Evolutionary conservation across 2,113 vertebrate genomes (phyloP).

Genomic region (Aegithalos caudatus): DNA sequence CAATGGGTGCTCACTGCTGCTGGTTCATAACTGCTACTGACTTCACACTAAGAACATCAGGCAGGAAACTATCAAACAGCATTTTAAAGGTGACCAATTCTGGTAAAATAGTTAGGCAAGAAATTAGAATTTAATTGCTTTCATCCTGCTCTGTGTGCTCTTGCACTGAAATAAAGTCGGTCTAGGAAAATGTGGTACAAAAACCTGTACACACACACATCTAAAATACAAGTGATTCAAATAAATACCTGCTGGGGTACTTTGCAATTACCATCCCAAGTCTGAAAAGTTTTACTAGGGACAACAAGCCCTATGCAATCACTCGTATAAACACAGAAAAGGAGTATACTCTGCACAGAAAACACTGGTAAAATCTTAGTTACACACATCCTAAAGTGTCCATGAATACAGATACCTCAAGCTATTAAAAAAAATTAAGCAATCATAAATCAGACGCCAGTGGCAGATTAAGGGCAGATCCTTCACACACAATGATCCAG

Average conservation of each 20-base stretch:
- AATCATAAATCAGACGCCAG: not conserved
- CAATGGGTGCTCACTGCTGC: accelerated
- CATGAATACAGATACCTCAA: not conserved
- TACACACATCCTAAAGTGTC: not conserved
- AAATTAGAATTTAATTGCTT: not conserved
- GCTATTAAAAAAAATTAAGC: not conserved
- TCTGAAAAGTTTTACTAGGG: not conserved
- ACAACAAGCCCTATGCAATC: not conserved
- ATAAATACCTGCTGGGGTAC: not conserved
- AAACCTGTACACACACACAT: not conserved
- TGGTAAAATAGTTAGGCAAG: not conserved
- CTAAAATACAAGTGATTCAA: not conserved
- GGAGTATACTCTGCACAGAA: not conserved
- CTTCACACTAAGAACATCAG: not conserved
- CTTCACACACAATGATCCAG: not conserved
- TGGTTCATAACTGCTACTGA: not conserved
- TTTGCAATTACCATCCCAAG: not conserved
- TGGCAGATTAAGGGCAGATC: conserved; percentile 1
- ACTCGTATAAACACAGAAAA: not conserved
- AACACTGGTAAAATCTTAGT: not conserved
- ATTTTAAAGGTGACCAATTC: not conserved
- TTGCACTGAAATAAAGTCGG: not conserved
- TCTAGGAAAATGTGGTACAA: not conserved
- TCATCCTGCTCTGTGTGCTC: not conserved
- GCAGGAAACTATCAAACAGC: not conserved